Percentiles rank a stretch among this genome's conserved stretches.
Evolutionary conservation across 2,797 vertebrate genomes (phyloP).

Genomic region (Delichon dasypus): DNA sequence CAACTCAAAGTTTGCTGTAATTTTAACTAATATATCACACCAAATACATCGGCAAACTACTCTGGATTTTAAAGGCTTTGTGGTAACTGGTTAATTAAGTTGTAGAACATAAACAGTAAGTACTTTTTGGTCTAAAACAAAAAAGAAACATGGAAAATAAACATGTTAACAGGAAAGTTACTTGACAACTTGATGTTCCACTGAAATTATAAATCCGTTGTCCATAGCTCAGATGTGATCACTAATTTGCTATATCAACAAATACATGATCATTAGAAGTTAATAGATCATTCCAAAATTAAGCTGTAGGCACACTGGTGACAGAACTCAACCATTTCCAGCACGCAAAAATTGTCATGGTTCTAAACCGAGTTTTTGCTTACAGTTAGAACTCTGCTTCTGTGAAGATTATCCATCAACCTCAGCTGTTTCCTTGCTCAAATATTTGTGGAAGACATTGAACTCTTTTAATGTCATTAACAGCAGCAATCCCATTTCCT

Average conservation of each 20-base stretch:
- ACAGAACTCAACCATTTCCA: neutral
- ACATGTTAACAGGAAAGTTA: neutral
- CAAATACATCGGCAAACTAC: neutral
- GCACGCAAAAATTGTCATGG: neutral
- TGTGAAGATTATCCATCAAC: neutral
- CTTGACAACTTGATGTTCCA: neutral
- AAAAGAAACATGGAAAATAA: constrained; percentile 10
- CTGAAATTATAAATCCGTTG: neutral
- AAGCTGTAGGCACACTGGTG: neutral
- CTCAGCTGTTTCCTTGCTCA: neutral
- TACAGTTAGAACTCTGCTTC: neutral
- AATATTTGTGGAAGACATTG: neutral
- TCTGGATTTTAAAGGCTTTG: neutral
- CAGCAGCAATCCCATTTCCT: neutral
- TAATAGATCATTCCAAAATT: neutral
- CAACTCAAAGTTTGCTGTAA: neutral
- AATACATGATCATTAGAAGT: neutral
- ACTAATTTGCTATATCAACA: neutral
- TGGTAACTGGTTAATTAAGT: neutral
- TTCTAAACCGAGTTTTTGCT: neutral
- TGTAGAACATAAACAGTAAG: neutral
- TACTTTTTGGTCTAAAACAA: neutral
- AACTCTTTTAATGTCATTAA: neutral
- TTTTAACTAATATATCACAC: constrained; percentile 17
- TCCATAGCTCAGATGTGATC: neutral